Conservation (phyloP, 2,797 vertebrate species). For the Gorsachius magnificus region DNA sequence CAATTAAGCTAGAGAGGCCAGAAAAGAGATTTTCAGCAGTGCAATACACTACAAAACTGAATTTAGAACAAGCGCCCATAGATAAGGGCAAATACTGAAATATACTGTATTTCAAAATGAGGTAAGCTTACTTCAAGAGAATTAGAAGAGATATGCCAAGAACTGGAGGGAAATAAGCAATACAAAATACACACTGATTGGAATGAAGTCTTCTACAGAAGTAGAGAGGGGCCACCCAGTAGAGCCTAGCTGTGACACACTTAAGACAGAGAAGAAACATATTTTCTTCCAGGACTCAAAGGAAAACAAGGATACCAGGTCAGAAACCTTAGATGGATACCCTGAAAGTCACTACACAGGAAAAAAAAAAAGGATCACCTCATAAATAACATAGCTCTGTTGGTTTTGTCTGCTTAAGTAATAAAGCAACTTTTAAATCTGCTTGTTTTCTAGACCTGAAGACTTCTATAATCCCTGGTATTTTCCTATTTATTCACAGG, state of each 20-base stretch:
- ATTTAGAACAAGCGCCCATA: background rate
- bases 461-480: background rate
- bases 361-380: background rate
- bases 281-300: background rate
- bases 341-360: background rate
- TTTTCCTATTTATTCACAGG: slow-evolving; percentile 15
- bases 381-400: background rate
- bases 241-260: background rate
- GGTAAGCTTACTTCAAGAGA: background rate
- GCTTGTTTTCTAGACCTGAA: background rate
- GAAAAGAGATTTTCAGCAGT: background rate
- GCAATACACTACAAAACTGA: background rate
- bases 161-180: background rate
- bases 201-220: background rate
- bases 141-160: background rate
- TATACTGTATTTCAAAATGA: background rate
- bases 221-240: background rate
- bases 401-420: background rate
- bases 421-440: background rate
- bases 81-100: background rate
- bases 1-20: background rate
- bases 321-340: background rate
- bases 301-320: background rate
- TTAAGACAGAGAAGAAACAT: background rate
- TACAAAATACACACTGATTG: background rate